These are phyloP conservation scores for Acanthosepion esculentum DNA, from an alignment of 2,888 invertebrate genomes.

Conservation along the genomic window DNA sequence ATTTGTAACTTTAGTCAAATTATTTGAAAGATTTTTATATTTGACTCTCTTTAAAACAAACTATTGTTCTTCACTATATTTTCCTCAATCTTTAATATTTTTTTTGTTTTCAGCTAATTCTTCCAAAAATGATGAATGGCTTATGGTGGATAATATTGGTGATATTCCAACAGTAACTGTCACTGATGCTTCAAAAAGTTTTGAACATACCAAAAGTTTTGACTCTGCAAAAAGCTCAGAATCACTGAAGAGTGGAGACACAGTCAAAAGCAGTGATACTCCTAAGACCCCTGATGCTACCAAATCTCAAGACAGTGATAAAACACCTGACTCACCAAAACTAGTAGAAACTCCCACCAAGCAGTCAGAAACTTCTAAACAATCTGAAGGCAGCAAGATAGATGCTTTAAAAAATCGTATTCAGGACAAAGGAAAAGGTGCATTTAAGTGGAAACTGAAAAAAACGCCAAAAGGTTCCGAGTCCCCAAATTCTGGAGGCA, in stretches of 20 bases:
- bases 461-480: neutral
- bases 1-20: no score
- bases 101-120: neutral
- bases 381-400: neutral
- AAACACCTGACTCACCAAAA: conserved; percentile 13
- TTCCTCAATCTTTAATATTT: neutral
- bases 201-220: conserved; percentile 40
- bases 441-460: conserved; percentile 43
- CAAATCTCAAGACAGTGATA: neutral
- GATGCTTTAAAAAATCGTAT: conserved; percentile 2
- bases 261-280: conserved; percentile 38
- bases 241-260: neutral
- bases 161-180: conserved; percentile 37
- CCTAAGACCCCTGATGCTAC: conserved; percentile 6
- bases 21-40: no score
- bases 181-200: conserved; percentile 34
- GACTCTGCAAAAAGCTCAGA: conserved; percentile 42
- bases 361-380: neutral
- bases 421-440: neutral
- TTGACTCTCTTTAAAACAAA: no score
- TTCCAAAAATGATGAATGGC: conserved; percentile 40
- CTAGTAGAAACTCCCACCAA: neutral
- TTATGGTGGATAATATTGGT: conserved; percentile 38
- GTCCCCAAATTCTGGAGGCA: neutral
- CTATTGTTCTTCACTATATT: neutral